phyloP scores from a whole-genome alignment of 1,140 invertebrate genomes.

The Pseudoatta argentina region DNA sequence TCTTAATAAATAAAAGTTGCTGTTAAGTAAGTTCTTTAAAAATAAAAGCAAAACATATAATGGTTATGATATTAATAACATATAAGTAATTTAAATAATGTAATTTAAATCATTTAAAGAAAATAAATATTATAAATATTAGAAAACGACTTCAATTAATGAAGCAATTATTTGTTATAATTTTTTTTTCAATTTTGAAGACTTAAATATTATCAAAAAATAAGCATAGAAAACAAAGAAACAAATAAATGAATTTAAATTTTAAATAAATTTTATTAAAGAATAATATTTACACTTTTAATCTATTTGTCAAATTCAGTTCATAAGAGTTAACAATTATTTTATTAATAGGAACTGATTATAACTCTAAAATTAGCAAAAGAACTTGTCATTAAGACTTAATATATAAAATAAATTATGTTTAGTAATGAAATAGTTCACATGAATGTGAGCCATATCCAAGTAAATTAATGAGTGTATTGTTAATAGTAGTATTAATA shows the following conservation, averaged over 20 bases:
- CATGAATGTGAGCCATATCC: not conserved
- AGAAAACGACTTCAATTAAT: not conserved
- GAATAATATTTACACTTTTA: not conserved
- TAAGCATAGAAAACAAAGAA: not conserved
- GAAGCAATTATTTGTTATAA: not conserved
- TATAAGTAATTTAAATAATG: not conserved
- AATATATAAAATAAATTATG: not conserved
- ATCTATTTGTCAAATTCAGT: not conserved
- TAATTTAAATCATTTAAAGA: conserved; percentile 3
- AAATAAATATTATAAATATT: conserved; percentile 5
- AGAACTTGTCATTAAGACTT: not conserved
- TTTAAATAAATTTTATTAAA: not conserved
- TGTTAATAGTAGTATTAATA: not conserved
- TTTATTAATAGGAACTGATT: not conserved
- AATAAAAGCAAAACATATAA: not conserved
- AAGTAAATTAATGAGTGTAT: not conserved
- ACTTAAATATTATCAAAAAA: not conserved
- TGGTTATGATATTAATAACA: not conserved
- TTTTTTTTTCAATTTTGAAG: conserved; percentile 7
- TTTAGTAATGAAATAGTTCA: not conserved
- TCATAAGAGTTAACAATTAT: not conserved
- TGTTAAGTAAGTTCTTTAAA: not conserved
- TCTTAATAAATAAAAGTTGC: not conserved
- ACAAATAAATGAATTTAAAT: not conserved
- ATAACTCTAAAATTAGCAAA: not conserved